Evolutionary conservation across 1,140 invertebrate genomes (phyloP).

Genomic region (Eumeta japonica): DNA sequence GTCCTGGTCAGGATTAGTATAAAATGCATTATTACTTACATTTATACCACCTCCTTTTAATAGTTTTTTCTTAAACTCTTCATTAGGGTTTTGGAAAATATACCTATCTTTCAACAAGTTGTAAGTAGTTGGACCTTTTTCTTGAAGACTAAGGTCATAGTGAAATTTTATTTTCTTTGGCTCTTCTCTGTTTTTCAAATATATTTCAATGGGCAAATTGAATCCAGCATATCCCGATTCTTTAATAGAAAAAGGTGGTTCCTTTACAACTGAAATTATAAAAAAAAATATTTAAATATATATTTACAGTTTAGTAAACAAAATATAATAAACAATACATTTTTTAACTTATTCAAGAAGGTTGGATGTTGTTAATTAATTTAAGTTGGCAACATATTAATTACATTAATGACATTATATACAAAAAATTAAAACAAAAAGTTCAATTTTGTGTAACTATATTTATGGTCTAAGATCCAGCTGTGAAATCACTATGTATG

Average conservation of each 20-base stretch:
- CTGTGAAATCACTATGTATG: no score
- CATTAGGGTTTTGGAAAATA: conserved; percentile 77
- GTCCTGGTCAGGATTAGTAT: conserved; percentile 51
- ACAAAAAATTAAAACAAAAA: no score
- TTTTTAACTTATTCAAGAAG: no score
- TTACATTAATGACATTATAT: no score
- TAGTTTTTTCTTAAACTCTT: conserved; percentile 85
- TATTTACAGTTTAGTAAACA: conserved; percentile 4
- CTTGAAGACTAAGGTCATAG: conserved; percentile 84
- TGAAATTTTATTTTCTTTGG: conserved; percentile 82
- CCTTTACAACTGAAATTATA: conserved; percentile 72
- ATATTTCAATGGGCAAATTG: conserved; percentile 84
- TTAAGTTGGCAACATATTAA: no score
- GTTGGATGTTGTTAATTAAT: no score
- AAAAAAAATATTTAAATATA: conserved; percentile 14
- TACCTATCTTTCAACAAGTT: conserved; percentile 74
- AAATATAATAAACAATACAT: conserved; percentile 5
- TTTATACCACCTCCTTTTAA: conserved; percentile 79
- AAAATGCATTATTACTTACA: conserved; percentile 40
- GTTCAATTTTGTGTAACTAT: no score
- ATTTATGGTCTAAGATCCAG: no score
- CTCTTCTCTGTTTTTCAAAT: conserved; percentile 88
- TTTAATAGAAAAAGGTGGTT: conserved; percentile 86
- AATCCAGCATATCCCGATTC: conserved; percentile 96
- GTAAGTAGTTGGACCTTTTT: conserved; percentile 67